Percentiles rank a stretch among this genome's conserved stretches.
These are phyloP conservation scores for Drosophila asahinai DNA, from an alignment of 1,140 invertebrate genomes.

Conservation along the genomic window DNA sequence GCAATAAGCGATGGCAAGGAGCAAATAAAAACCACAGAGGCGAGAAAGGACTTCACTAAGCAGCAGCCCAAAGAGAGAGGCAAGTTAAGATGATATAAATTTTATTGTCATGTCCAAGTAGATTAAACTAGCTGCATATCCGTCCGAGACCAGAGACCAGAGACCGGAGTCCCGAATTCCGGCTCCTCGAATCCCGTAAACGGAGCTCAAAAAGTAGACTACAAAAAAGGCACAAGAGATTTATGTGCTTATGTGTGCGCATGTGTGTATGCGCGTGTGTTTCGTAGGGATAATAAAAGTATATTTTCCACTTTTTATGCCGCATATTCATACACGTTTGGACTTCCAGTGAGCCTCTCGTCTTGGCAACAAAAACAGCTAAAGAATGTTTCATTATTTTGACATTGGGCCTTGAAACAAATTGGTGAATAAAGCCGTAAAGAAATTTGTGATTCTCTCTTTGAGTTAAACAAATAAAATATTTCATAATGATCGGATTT, in stretches of 20 bases:
- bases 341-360: slow-evolving; percentile 3
- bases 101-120: slow-evolving; percentile 84
- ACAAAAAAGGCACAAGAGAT: slow-evolving; percentile 66
- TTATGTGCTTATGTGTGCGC: slow-evolving; percentile 49
- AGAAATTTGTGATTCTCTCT: not conserved
- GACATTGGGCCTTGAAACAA: slow-evolving; percentile 36
- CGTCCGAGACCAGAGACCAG: slow-evolving; percentile 26
- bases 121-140: slow-evolving; percentile 81
- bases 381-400: slow-evolving; percentile 59
- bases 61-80: slow-evolving; percentile 34
- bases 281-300: slow-evolving; percentile 39
- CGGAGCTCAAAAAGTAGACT: slow-evolving; percentile 67
- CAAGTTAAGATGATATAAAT: slow-evolving; percentile 80
- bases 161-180: slow-evolving; percentile 18
- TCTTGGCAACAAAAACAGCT: slow-evolving; percentile 10
- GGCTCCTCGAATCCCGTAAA: slow-evolving; percentile 28
- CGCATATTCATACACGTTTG: slow-evolving; percentile 32
- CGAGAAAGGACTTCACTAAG: slow-evolving; percentile 80
- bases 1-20: slow-evolving; percentile 48
- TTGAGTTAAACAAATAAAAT: not conserved
- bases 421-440: not conserved
- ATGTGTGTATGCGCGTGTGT: slow-evolving; percentile 23
- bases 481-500: too few species aligned
- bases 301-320: slow-evolving; percentile 57
- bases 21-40: slow-evolving; percentile 77